Conservation (phyloP, 2,888 invertebrate species). For the Beris morrisii region DNA sequence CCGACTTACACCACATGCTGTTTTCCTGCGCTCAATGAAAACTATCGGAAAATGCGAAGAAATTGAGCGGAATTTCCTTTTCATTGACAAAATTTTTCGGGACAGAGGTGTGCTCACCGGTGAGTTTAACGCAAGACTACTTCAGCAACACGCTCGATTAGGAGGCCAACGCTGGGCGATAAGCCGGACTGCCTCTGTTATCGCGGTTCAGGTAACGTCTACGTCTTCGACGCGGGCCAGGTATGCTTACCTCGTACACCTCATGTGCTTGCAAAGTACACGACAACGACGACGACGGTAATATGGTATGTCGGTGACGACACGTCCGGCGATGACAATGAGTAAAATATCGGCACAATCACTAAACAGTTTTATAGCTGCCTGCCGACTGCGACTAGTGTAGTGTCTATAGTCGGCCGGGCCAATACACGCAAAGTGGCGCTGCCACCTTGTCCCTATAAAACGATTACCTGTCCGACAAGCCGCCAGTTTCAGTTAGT, state of each 20-base stretch:
- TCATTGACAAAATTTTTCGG: constrained; percentile 5
- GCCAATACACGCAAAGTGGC: not conserved
- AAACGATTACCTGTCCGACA: constrained; percentile 28
- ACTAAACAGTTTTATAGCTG: not conserved
- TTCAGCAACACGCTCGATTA: not conserved
- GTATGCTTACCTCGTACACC: constrained; percentile 5
- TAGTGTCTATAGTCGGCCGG: not conserved
- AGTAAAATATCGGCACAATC: constrained; percentile 7
- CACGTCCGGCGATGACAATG: constrained; percentile 10
- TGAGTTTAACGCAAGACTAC: not conserved
- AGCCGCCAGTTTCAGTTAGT: constrained; percentile 27
- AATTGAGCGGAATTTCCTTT: constrained; percentile 6
- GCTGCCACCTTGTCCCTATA: constrained; percentile 28
- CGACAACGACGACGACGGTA: not conserved
- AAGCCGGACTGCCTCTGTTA: not conserved
- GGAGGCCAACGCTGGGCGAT: constrained; percentile 6
- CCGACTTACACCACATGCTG: too few species aligned
- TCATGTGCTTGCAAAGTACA: too few species aligned
- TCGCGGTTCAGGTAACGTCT: not conserved
- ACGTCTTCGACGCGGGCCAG: constrained; percentile 1
- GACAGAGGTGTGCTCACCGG: not conserved
- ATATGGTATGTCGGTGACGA: constrained; percentile 9
- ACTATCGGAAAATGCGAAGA: not conserved
- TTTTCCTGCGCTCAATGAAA: too few species aligned
- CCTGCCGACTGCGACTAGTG: not conserved